Conservation (phyloP, 2,113 vertebrate genomes). For the Trichechus manatus region DNA sequence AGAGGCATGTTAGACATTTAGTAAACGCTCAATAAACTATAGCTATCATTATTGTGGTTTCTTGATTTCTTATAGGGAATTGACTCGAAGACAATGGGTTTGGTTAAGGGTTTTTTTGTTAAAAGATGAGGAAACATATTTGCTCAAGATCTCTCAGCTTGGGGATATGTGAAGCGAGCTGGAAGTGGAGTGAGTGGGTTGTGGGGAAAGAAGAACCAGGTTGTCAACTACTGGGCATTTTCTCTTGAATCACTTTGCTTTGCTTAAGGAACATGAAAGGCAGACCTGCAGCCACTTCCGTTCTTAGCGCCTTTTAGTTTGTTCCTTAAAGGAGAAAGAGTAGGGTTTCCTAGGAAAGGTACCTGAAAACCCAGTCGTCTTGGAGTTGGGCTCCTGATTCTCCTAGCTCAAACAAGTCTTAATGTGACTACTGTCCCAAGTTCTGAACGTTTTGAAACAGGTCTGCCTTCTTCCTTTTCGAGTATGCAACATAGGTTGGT, state of each 20-base stretch:
- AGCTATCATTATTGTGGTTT: background rate
- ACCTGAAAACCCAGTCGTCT: background rate
- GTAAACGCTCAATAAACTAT: background rate
- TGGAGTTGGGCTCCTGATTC: background rate
- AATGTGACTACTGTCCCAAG: background rate
- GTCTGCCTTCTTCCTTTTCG: background rate
- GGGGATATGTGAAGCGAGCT: too few species aligned
- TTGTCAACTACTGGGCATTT: background rate
- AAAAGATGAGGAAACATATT: background rate
- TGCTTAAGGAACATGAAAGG: conserved; percentile 6
- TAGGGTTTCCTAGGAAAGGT: background rate
- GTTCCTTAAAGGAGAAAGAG: background rate
- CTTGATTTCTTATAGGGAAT: background rate
- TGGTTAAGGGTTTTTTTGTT: background rate
- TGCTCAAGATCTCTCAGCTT: background rate
- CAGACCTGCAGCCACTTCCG: background rate
- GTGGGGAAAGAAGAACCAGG: background rate
- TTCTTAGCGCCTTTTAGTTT: conserved; percentile 25
- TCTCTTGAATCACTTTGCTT: background rate
- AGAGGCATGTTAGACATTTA: background rate
- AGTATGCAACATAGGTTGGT: background rate
- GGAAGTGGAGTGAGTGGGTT: too few species aligned
- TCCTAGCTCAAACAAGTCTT: background rate
- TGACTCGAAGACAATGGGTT: background rate
- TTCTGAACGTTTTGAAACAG: background rate